Evolutionary conservation across 2,888 invertebrate species (phyloP).

Genomic region (Ectobius pallidus): DNA sequence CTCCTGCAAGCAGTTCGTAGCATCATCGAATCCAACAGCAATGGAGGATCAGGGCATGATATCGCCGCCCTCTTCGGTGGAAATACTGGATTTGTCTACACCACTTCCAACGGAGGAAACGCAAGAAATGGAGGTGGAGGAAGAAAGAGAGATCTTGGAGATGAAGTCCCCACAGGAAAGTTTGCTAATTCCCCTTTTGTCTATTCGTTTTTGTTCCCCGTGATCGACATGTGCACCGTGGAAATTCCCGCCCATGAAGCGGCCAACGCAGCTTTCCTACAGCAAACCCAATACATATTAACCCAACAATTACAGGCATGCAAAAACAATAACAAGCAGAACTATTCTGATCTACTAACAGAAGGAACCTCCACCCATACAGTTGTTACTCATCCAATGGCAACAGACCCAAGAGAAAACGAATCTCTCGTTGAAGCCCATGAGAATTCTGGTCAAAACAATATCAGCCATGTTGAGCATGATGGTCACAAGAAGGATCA

Average conservation of each 20-base stretch:
- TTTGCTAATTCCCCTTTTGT: conserved; percentile 34
- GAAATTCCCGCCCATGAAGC: conserved; percentile 51
- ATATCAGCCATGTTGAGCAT: neutral
- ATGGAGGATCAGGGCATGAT: conserved; percentile 47
- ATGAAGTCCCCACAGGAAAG: neutral
- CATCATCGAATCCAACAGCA: conserved; percentile 39
- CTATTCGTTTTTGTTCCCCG: conserved; percentile 51
- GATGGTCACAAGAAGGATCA: neutral
- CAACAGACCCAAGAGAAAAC: neutral
- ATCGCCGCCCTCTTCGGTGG: neutral
- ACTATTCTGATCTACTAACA: neutral
- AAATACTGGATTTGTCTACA: neutral
- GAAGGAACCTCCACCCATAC: neutral
- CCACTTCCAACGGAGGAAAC: neutral
- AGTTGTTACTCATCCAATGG: neutral
- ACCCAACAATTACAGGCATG: conserved; percentile 20
- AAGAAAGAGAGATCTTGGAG: neutral
- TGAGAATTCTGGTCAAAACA: neutral
- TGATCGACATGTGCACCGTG: conserved; percentile 55
- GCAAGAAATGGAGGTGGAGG: neutral
- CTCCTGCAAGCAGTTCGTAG: conserved; percentile 51
- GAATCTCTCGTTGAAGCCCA: neutral
- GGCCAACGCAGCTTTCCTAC: conserved; percentile 41
- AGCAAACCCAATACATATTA: conserved; percentile 22
- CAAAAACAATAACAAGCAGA: neutral